Percentiles rank a stretch among this genome's conserved stretches.
Conservation (phyloP, 2,888 invertebrate genomes). For the Ephialtes manifestator region DNA sequence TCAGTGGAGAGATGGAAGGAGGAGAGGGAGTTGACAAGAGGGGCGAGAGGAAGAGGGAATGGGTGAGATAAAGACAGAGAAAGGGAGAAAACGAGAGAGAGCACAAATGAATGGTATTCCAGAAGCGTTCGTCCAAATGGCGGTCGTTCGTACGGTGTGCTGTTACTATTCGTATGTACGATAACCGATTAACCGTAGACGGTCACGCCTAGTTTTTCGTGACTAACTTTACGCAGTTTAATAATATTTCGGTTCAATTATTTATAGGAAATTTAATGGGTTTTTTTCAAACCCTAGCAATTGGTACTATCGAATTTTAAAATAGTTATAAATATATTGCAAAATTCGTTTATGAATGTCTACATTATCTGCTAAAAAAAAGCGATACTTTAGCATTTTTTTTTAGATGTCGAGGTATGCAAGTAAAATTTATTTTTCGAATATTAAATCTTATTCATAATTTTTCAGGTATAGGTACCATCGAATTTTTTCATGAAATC, state of each 20-base stretch:
- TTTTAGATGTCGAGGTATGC: no score
- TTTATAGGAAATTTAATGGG: background rate
- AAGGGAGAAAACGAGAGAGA: constrained; percentile 28
- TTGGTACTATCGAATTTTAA: no score
- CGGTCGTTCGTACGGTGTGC: constrained; percentile 74
- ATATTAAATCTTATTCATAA: no score
- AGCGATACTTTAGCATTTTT: no score
- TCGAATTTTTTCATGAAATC: no score
- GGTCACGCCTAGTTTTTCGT: constrained; percentile 42
- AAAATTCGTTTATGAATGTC: no score
- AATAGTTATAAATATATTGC: no score
- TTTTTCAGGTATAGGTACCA: no score
- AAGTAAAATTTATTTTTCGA: no score
- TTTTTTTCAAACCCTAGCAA: background rate
- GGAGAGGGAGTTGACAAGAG: constrained; percentile 54
- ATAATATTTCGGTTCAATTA: background rate
- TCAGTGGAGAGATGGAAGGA: constrained; percentile 44
- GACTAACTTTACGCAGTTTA: background rate
- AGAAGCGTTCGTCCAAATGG: constrained; percentile 81
- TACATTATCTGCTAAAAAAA: no score
- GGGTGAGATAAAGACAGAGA: constrained; percentile 60
- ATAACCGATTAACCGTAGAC: constrained; percentile 72
- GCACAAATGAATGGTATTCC: constrained; percentile 80
- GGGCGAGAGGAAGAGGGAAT: constrained; percentile 22
- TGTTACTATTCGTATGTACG: constrained; percentile 64